Conservation (phyloP, 2,888 invertebrate species). For the Agrotis puta region DNA sequence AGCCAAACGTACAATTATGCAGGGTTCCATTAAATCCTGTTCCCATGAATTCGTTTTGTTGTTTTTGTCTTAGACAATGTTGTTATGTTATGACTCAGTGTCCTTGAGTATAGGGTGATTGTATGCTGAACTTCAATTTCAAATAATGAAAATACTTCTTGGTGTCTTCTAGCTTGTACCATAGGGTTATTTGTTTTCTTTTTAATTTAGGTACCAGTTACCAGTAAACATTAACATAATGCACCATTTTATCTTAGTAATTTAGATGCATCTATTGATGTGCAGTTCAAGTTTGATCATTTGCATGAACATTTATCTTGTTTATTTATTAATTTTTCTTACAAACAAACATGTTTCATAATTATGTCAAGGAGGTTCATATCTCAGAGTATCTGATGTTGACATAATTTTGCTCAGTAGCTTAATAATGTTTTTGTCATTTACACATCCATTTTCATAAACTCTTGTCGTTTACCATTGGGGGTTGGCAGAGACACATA, state of each 20-base stretch:
- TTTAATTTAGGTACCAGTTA: not conserved
- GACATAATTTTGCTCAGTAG: too few relatives aligned
- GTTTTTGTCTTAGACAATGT: slow-evolving; percentile 27
- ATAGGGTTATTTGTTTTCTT: not conserved
- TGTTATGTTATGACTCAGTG: slow-evolving; percentile 29
- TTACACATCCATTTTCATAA: too few relatives aligned
- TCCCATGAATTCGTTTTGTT: slow-evolving; percentile 3
- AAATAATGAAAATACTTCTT: not conserved
- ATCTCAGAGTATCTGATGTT: too few relatives aligned
- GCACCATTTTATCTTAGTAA: not conserved
- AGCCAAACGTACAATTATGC: not conserved
- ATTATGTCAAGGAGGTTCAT: too few relatives aligned
- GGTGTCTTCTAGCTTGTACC: not conserved
- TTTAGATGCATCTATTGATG: too few relatives aligned
- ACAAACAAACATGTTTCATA: too few relatives aligned
- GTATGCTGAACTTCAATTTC: not conserved
- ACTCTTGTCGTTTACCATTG: too few relatives aligned
- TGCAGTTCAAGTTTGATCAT: too few relatives aligned
- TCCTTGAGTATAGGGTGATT: not conserved
- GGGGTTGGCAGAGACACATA: too few relatives aligned
- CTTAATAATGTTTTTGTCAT: too few relatives aligned
- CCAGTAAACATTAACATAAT: not conserved
- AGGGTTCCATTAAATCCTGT: not conserved
- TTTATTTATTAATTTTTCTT: too few relatives aligned
- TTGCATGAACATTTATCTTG: too few relatives aligned